These are phyloP conservation scores for Heterotis niloticus DNA, from an alignment of 2,113 vertebrate species.

Conservation along the genomic window DNA sequence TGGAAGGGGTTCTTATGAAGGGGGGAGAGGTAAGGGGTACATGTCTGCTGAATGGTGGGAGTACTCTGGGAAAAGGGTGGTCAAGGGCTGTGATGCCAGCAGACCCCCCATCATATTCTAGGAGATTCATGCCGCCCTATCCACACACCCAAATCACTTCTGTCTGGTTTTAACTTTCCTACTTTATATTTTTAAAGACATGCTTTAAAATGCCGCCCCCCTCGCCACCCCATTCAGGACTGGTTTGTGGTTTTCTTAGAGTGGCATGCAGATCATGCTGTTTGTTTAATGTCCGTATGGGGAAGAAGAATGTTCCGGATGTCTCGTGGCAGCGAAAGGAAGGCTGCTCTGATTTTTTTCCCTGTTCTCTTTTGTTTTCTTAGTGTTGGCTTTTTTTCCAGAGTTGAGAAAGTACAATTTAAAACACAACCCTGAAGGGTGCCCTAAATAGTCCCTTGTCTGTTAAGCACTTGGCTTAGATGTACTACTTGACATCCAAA, in stretches of 20 bases:
- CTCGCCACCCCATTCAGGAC: neutral
- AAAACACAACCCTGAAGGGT: constrained; percentile 4
- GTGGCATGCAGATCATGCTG: constrained; percentile 10
- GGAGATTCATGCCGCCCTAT: too few species aligned
- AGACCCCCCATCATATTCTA: neutral
- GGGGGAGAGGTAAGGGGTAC: neutral
- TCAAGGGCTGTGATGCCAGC: neutral
- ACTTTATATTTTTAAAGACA: constrained; percentile 8
- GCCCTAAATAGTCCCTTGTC: neutral
- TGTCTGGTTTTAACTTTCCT: neutral
- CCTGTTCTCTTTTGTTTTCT: neutral
- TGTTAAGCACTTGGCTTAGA: neutral
- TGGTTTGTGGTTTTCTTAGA: constrained; percentile 16
- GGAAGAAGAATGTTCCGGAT: constrained; percentile 25
- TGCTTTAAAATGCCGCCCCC: neutral
- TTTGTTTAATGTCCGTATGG: constrained; percentile 18
- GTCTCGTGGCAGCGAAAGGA: constrained; percentile 11
- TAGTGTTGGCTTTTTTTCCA: neutral
- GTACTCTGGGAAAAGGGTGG: neutral
- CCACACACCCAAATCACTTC: neutral
- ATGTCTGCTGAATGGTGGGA: neutral
- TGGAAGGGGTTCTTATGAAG: too few species aligned
- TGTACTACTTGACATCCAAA: too few species aligned
- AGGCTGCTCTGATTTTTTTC: neutral
- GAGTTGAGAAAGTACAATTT: neutral